Conservation (phyloP, 2,888 invertebrate species). For the Prionchulus punctatus region DNA sequence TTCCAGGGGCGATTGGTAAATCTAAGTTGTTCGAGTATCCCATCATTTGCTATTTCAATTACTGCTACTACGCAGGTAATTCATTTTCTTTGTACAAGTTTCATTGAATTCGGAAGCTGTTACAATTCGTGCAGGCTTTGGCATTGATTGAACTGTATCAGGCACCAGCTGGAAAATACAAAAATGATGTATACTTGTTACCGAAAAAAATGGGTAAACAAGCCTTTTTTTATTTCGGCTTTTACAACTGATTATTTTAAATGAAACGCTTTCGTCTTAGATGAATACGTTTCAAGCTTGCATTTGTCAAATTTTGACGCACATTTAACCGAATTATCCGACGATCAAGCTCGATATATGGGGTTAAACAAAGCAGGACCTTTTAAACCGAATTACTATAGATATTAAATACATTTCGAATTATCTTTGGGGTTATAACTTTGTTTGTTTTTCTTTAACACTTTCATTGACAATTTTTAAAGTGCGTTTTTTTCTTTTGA, state of each 20-base stretch:
- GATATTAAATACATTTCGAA: conserved; percentile 51
- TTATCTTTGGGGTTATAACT: too few species aligned
- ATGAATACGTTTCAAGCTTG: conserved; percentile 91
- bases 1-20: conserved; percentile 84
- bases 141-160: conserved; percentile 92
- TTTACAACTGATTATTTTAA: too few species aligned
- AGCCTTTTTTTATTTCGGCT: too few species aligned
- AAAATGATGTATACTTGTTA: conserved; percentile 85
- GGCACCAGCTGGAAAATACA: conserved; percentile 81
- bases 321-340: conserved; percentile 79
- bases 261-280: too few species aligned
- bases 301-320: conserved; percentile 95
- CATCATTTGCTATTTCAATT: conserved; percentile 92
- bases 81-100: too few species aligned
- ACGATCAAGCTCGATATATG: conserved; percentile 92
- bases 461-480: too few species aligned
- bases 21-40: conserved; percentile 81
- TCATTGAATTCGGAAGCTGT: too few species aligned
- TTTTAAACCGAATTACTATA: conserved; percentile 95
- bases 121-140: conserved; percentile 46
- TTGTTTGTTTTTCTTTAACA: too few species aligned
- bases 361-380: conserved; percentile 94
- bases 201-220: conserved; percentile 89
- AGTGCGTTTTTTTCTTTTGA: too few species aligned
- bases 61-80: conserved; percentile 76